Evolutionary conservation across 2,888 invertebrate species (phyloP).

Genomic region (Polyploca ridens): DNA sequence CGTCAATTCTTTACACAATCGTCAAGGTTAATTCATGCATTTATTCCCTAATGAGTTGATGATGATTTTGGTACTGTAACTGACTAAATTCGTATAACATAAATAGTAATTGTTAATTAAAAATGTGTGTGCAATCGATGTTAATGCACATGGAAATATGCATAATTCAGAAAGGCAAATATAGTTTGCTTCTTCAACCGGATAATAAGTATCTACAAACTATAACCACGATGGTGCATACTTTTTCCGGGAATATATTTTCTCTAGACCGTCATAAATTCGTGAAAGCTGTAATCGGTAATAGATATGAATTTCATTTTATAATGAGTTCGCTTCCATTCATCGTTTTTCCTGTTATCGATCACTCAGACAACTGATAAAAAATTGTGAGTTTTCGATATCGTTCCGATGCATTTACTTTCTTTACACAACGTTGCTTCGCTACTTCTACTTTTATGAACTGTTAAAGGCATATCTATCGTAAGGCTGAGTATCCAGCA

Average conservation of each 20-base stretch:
- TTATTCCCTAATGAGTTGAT: too few species aligned
- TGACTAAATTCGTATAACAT: too few species aligned
- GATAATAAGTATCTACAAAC: background rate
- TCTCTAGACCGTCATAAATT: background rate
- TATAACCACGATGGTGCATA: background rate
- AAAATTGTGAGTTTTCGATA: background rate
- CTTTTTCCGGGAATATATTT: background rate
- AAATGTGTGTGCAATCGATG: too few species aligned
- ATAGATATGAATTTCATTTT: background rate
- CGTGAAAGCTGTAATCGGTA: background rate
- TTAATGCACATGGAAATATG: too few species aligned
- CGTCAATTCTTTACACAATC: too few species aligned
- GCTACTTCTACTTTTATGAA: too few species aligned
- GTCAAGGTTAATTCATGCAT: too few species aligned
- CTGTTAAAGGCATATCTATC: too few species aligned
- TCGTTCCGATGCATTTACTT: background rate
- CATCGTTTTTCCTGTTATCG: constrained; percentile 6
- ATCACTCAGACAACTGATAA: background rate
- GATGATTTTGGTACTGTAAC: too few species aligned
- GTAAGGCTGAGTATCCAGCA: too few species aligned
- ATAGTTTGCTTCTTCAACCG: background rate
- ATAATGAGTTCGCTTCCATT: background rate
- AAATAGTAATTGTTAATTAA: too few species aligned
- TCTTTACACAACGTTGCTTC: background rate
- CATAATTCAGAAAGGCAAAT: too few species aligned